Conservation (phyloP, 2,888 invertebrate genomes). For the Melanargia galathea region DNA sequence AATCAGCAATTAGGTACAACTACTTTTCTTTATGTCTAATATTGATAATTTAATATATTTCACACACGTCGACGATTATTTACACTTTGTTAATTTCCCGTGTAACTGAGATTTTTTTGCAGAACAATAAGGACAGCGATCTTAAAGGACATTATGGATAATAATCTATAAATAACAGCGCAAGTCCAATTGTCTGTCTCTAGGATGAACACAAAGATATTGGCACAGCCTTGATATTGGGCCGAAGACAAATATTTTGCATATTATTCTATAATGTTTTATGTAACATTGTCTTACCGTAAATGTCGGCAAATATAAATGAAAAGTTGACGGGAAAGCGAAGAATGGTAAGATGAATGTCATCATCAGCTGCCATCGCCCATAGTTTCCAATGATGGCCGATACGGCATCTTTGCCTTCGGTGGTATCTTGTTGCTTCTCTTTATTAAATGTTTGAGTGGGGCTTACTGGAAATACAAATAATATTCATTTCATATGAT, state of each 20-base stretch:
- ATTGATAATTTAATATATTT: too few species aligned
- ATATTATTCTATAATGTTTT: too few species aligned
- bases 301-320: slow-evolving; percentile 89
- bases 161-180: too few species aligned
- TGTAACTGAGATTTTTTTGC: too few species aligned
- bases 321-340: slow-evolving; percentile 91
- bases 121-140: too few species aligned
- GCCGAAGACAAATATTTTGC: neutral
- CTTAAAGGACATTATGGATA: too few species aligned
- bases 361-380: slow-evolving; percentile 88
- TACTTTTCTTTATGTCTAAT: too few species aligned
- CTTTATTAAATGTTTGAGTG: slow-evolving; percentile 58
- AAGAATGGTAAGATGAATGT: slow-evolving; percentile 88
- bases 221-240: too few species aligned
- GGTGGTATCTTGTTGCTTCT: slow-evolving; percentile 51
- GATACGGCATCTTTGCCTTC: slow-evolving; percentile 82
- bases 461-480: slow-evolving; percentile 45
- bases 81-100: too few species aligned
- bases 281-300: slow-evolving; percentile 69
- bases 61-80: too few species aligned
- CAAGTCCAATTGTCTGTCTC: too few species aligned
- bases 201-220: too few species aligned
- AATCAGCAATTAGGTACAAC: neutral
- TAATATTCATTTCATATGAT: neutral
- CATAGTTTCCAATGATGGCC: slow-evolving; percentile 87